Percentiles rank a stretch among this genome's conserved stretches.
Evolutionary conservation across 1,140 invertebrate genomes (phyloP).

Genomic region (Conus betulinus): DNA sequence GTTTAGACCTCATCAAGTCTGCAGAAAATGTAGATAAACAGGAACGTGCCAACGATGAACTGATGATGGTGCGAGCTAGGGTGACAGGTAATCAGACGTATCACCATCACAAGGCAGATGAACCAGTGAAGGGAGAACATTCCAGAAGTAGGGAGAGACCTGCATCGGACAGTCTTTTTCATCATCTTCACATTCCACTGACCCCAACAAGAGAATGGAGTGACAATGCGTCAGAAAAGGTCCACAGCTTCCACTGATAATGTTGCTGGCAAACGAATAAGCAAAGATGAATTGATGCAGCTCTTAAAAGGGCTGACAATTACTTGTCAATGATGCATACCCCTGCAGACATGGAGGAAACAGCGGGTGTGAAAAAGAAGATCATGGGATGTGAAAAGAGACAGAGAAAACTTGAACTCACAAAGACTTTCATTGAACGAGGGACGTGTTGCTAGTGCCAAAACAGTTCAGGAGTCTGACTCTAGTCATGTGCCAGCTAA

Average conservation of each 20-base stretch:
- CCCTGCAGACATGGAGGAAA: constrained; percentile 11
- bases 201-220: constrained; percentile 11
- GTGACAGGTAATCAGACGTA: not conserved
- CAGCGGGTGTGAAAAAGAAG: constrained; percentile 48
- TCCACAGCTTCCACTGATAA: not conserved
- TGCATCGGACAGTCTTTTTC: constrained; percentile 31
- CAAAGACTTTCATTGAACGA: constrained; percentile 30
- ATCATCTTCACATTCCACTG: constrained; percentile 44
- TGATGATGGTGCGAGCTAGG: constrained; percentile 27
- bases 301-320: constrained; percentile 63
- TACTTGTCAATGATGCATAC: constrained; percentile 52
- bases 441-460: not conserved
- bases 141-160: constrained; percentile 29
- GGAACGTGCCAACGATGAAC: not conserved
- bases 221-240: constrained; percentile 40
- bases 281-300: constrained; percentile 66
- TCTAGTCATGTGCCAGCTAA: not conserved
- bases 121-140: constrained; percentile 36
- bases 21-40: constrained; percentile 14
- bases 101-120: not conserved
- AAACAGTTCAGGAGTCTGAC: not conserved
- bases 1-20: constrained; percentile 32
- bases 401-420: constrained; percentile 23
- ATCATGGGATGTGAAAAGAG: constrained; percentile 53
- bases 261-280: constrained; percentile 49